Base-by-base conservation (phyloP, 2,888 invertebrate species). In the Uloborus plumipes region DNA sequence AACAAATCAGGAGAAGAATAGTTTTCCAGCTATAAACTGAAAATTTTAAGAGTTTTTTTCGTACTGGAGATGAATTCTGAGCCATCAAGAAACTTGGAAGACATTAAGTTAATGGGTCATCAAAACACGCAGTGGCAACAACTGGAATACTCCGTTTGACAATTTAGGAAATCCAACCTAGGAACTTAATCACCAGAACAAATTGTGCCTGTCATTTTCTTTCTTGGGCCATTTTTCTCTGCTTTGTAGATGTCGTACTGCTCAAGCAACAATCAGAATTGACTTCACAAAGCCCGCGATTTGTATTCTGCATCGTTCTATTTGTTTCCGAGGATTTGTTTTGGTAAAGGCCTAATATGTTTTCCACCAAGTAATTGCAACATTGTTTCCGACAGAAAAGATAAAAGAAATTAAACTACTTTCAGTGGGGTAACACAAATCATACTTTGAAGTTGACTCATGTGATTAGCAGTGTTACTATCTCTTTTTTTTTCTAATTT, bases 61-160 rank as follows among this genome's bases (percentile, higher is more conserved):
- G 39, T 69, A 69, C 26, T 55, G 73, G 64, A 50, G 49, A 80
- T 64, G 62, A 55, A 80, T 80, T 80, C 64, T 55, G 55, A 18
- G 39, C 62, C 73, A 62, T 70, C 74, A 53, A 49, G 69, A 74
- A 81, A 65, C 61, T 70, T 69, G 62, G 69, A 47, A 65, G 74
- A 74, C 80, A 81, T 81, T 81, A 81, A 81, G 70, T 81, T 81
- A 81, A 81, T 81, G 80, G 80, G 80, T 81, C 80, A 81, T 81
- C 80, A 81, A 81, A 81, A 73, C 69, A 81, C 73, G 74, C 64
- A 65, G 49, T 20, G 20, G 74, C 58, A n/a, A 50, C 55, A 31
- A 20, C 39, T 26, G 26, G 65, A 49, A 61, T 78, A 67, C 69
- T 74, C 64, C 55, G 53, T 53, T 62, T 64, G 74, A 81, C 80